These are phyloP conservation scores for Scopus umbretta DNA, from an alignment of 2,113 vertebrate species.

Conservation along the genomic window DNA sequence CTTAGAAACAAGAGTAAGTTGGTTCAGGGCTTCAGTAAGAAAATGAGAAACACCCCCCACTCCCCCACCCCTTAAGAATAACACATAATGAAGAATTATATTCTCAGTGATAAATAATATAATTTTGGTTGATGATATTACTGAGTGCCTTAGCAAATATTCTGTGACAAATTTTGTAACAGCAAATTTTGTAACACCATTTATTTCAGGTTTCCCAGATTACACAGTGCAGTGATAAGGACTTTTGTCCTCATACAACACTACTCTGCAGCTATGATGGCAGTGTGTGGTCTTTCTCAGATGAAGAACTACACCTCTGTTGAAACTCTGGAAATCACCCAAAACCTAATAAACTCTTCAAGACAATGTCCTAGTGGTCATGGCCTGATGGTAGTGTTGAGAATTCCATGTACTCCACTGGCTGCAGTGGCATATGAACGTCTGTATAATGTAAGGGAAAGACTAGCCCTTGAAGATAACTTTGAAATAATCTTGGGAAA, in stretches of 20 bases:
- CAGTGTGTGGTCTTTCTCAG: conserved; percentile 80
- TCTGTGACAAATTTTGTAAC: background rate
- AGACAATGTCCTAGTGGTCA: conserved; percentile 85
- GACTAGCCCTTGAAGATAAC: conserved; percentile 85
- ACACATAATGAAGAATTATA: background rate
- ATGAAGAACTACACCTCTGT: conserved; percentile 95
- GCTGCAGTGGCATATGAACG: conserved; percentile 88
- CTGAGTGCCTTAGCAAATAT: background rate
- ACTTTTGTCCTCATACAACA: conserved; percentile 93
- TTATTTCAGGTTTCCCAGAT: conserved; percentile 86
- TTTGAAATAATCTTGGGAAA: conserved; percentile 94
- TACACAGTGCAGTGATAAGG: conserved; percentile 93
- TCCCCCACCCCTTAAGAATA: background rate
- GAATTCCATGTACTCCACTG: conserved; percentile 88
- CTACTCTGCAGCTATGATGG: conserved; percentile 93
- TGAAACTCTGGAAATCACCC: conserved; percentile 93
- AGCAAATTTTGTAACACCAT: too few species aligned
- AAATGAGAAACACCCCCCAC: background rate
- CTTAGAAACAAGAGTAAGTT: background rate
- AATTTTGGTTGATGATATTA: background rate
- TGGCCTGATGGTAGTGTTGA: conserved; percentile 94
- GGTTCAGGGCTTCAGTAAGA: background rate
- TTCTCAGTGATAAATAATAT: background rate
- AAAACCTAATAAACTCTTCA: conserved; percentile 84
- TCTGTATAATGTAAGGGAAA: conserved; percentile 84